phyloP scores from a whole-genome alignment of 2,113 vertebrate species.

The Patagioenas fasciata region DNA sequence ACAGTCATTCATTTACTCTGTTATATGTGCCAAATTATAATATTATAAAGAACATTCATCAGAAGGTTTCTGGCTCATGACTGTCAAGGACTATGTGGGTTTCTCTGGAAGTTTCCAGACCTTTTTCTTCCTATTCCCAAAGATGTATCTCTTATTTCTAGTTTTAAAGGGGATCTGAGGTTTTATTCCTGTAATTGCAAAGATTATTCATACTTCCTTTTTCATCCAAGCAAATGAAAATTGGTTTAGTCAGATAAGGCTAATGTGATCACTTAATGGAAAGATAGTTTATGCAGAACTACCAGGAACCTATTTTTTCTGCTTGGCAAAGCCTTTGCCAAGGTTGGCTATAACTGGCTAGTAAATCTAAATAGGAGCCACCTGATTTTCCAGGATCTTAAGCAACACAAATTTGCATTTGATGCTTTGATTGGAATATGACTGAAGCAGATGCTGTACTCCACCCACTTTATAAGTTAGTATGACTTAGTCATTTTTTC shows the following conservation, averaged over 20 bases:
- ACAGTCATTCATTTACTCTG: conserved; percentile 47
- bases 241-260: not conserved
- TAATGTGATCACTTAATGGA: not conserved
- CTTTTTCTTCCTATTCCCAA: not conserved
- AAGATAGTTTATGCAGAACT: not conserved
- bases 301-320: not conserved
- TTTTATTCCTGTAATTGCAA: not conserved
- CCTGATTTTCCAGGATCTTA: not conserved
- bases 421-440: not conserved
- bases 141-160: not conserved
- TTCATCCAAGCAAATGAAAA: not conserved
- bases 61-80: not conserved
- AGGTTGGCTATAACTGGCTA: not conserved
- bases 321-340: not conserved
- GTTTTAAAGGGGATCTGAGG: not conserved
- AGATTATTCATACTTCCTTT: not conserved
- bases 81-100: not conserved
- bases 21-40: conserved; percentile 3
- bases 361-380: not conserved
- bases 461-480: not conserved
- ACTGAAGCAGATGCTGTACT: not conserved
- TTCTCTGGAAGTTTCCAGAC: not conserved
- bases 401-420: not conserved
- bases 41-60: conserved; percentile 11
- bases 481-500: not conserved